Base-by-base conservation (phyloP, 1,140 invertebrate genomes). In the Copidosoma floridanum region DNA sequence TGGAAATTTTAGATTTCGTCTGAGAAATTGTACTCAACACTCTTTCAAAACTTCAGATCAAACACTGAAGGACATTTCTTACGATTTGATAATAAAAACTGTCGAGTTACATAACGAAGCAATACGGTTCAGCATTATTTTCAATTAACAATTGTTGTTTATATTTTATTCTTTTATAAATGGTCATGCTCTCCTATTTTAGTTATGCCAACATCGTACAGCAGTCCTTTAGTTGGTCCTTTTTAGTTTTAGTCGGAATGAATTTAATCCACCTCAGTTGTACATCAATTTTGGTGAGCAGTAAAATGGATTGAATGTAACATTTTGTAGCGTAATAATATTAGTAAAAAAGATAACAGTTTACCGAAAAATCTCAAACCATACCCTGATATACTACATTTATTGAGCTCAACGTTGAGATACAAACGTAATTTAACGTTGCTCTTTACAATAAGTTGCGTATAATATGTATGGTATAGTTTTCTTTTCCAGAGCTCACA, bases 51-150 rank as follows among this genome's bases (percentile, higher is more conserved):
- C 23, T 46, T n/a, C 3, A n/a, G 8, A 24, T 24, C 21, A 1
- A 3, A 6, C 12, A 24, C 26, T 46, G 23, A 46, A 50, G 14
- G 21, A 38, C 38, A 23, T 14, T 20, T 24, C 48, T 8, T 52
- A 38, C 12, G 2, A 35, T 14, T 52, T 52, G n/a, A 38, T 52
- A 1, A 12, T 37, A 2, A 38, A 38, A 14, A 37, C 35, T n/a
- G 38, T 52, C 23, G 7, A 21, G 23, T 52, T 52, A 23, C 48
- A 52, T 12, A 35, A 52, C 0, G 35, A 37, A 21, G 10, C 21
- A 20, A 12, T 52, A 23, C 35, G 23, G 48, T 52, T 52, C 3
- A 52, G 48, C 38, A 52, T 38, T 11, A 21, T 27, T 53, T 38
- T n/a, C 1, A 40, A 21, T n/a, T 53, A 38, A 24, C 40, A n/a